Conservation (phyloP, 2,888 invertebrate species). For the Tholera decimalis region DNA sequence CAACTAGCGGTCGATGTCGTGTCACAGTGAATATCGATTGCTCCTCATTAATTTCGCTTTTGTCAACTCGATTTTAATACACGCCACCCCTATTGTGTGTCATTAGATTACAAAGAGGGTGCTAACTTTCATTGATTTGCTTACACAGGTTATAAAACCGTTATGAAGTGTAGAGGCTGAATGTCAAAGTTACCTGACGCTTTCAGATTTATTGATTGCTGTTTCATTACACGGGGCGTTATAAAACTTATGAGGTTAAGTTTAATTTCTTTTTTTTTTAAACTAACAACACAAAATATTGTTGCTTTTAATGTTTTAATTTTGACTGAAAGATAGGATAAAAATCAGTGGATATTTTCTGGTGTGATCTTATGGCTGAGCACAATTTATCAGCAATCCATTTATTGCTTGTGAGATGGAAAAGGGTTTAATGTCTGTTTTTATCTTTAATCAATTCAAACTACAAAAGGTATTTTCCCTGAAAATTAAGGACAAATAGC, state of each 20-base stretch:
- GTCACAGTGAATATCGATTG: conserved; percentile 67
- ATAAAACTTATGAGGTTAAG: conserved; percentile 9
- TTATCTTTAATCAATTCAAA: conserved; percentile 11
- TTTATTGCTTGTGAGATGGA: conserved; percentile 10
- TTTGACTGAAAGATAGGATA: background rate
- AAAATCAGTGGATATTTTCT: conserved; percentile 1
- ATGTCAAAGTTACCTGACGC: background rate
- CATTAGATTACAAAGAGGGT: conserved; percentile 60
- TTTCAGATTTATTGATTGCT: conserved; percentile 23
- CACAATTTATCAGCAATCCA: background rate
- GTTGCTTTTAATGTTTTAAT: conserved; percentile 8
- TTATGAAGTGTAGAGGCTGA: conserved; percentile 1
- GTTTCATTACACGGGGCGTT: conserved; percentile 13
- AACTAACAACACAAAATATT: conserved; percentile 1
- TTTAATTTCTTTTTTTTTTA: too few species aligned
- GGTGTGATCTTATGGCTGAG: conserved; percentile 12
- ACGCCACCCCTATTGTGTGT: conserved; percentile 69
- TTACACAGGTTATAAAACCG: conserved; percentile 16
- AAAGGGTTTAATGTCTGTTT: background rate
- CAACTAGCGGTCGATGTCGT: conserved; percentile 21
- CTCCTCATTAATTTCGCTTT: conserved; percentile 67
- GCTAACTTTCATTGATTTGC: conserved; percentile 39
- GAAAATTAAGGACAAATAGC: conserved; percentile 1
- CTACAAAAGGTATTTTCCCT: conserved; percentile 5
- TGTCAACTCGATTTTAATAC: conserved; percentile 71